These are phyloP conservation scores for Dendrolimus punctatus DNA, from an alignment of 1,140 invertebrate species.

Conservation along the genomic window DNA sequence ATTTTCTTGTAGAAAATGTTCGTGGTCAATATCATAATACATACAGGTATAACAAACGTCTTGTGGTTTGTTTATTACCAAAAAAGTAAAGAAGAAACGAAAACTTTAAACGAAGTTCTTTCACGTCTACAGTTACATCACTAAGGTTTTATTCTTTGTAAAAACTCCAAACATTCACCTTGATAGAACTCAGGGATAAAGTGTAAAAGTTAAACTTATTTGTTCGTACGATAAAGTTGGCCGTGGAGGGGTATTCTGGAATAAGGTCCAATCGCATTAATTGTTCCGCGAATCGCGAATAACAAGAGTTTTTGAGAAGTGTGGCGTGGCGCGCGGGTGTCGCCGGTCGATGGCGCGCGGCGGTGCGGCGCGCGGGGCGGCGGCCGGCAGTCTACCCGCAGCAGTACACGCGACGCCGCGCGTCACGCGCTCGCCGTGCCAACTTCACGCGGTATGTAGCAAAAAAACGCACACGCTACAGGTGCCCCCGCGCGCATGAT, in stretches of 20 bases:
- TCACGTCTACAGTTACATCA: too few relatives aligned
- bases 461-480: slow-evolving; percentile 40
- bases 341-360: slow-evolving; percentile 20
- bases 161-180: too few relatives aligned
- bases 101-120: too few relatives aligned
- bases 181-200: slow-evolving; percentile 1
- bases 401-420: slow-evolving; percentile 14
- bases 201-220: slow-evolving; percentile 1
- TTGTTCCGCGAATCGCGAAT: slow-evolving; percentile 26
- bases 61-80: too few relatives aligned
- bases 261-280: slow-evolving; percentile 29
- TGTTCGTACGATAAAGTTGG: slow-evolving; percentile 2
- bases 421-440: slow-evolving; percentile 17
- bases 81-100: too few relatives aligned
- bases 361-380: slow-evolving; percentile 29
- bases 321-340: slow-evolving; percentile 8
- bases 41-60: too few relatives aligned
- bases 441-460: slow-evolving; percentile 27
- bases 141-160: too few relatives aligned
- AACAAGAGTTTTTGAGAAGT: slow-evolving; percentile 29
- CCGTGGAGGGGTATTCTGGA: slow-evolving; percentile 14
- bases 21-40: too few relatives aligned
- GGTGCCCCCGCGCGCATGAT: slow-evolving; percentile 38
- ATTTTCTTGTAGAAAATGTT: too few relatives aligned
- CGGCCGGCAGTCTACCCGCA: slow-evolving; percentile 18